phyloP scores from a whole-genome alignment of 2,797 vertebrate genomes.

The Falco biarmicus region DNA sequence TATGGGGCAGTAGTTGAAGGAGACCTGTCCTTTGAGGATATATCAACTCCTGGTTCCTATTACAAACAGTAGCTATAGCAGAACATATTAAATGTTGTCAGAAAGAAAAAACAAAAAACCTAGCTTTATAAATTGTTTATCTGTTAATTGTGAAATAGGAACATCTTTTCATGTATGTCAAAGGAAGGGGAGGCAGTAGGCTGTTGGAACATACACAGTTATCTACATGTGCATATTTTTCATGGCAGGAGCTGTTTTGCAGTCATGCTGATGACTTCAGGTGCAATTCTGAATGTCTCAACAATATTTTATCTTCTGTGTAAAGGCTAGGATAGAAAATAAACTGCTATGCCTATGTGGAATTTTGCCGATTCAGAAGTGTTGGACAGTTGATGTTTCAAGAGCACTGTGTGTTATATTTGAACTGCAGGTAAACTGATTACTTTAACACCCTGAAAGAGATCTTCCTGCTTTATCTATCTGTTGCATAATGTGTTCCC shows the following conservation, averaged over 20 bases:
- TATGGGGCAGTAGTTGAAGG: neutral
- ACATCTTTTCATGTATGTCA: neutral
- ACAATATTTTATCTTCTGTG: neutral
- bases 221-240: neutral
- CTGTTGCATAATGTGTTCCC: rapidly evolving
- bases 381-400: neutral
- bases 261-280: neutral
- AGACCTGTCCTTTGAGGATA: neutral
- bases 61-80: neutral
- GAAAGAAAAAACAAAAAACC: neutral
- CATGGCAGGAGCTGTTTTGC: neutral
- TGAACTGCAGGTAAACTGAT: neutral
- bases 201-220: neutral
- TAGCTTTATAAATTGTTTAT: neutral
- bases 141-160: neutral
- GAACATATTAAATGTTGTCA: neutral
- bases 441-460: neutral
- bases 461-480: neutral
- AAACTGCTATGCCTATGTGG: neutral
- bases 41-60: neutral
- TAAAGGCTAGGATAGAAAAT: neutral
- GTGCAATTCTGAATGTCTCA: neutral
- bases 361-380: neutral
- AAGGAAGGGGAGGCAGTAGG: neutral
- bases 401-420: neutral